phyloP scores from a whole-genome alignment of 2,888 invertebrate genomes.

The Aradus depressus region DNA sequence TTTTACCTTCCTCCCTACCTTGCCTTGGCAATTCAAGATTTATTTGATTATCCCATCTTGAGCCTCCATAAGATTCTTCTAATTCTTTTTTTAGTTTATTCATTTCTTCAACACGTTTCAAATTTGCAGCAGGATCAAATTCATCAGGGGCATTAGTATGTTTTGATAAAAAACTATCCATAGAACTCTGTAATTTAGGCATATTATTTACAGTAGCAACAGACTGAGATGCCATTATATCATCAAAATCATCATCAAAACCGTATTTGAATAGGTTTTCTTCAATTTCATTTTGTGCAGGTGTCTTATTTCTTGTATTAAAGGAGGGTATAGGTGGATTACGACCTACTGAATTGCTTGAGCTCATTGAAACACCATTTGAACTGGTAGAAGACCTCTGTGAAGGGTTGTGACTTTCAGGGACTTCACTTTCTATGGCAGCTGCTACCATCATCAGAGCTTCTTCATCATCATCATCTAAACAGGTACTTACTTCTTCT shows the following conservation, averaged over 20 bases:
- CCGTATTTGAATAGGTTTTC: neutral
- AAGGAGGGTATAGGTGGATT: too few relatives aligned
- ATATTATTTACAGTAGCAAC: neutral
- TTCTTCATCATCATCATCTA: conserved; percentile 28
- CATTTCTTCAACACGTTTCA: neutral
- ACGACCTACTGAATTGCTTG: neutral
- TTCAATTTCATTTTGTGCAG: neutral
- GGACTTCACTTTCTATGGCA: conserved; percentile 22
- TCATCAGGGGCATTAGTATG: neutral
- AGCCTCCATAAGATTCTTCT: conserved; percentile 3
- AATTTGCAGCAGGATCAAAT: neutral
- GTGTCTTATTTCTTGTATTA: neutral
- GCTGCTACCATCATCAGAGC: conserved; percentile 26
- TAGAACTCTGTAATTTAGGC: neutral
- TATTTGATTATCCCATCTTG: too few relatives aligned
- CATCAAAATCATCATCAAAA: conserved; percentile 16
- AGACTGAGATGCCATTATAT: conserved; percentile 7
- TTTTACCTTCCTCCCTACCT: conserved; percentile 4
- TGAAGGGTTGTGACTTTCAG: neutral
- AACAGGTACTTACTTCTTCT: neutral
- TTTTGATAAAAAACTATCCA: neutral
- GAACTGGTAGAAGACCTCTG: neutral
- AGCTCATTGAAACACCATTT: neutral
- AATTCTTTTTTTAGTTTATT: conserved; percentile 7
- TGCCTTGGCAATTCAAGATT: neutral